These are phyloP conservation scores for Chloroceryle inda DNA, from an alignment of 2,797 vertebrate species.

Conservation along the genomic window DNA sequence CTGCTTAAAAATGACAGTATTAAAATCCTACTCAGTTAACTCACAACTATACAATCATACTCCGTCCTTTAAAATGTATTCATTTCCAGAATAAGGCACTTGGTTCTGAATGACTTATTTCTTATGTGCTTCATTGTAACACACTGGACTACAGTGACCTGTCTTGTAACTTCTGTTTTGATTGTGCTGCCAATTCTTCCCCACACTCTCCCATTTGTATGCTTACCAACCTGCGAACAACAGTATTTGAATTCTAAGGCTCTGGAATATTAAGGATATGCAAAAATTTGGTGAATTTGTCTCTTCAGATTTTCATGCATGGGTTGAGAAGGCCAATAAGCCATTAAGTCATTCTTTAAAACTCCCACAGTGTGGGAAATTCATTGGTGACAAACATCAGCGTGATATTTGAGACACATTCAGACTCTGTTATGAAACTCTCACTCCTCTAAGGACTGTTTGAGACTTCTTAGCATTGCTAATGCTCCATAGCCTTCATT, in stretches of 20 bases:
- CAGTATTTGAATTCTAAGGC: conserved; percentile 13
- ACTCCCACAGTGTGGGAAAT: conserved; percentile 62
- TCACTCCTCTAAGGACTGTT: neutral
- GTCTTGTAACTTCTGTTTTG: neutral
- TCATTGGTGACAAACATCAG: conserved; percentile 47
- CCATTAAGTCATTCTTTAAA: conserved; percentile 64
- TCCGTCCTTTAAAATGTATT: neutral
- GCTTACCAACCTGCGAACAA: neutral
- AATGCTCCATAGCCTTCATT: conserved; percentile 31
- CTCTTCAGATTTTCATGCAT: conserved; percentile 27
- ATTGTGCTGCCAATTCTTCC: neutral
- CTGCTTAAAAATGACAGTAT: neutral
- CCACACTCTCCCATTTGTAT: neutral
- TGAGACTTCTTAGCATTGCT: conserved; percentile 43
- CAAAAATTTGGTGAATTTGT: conserved; percentile 36
- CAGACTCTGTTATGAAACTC: conserved; percentile 28
- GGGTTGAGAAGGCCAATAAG: conserved; percentile 58
- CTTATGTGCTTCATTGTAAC: neutral
- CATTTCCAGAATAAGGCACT: neutral
- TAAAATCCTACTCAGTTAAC: neutral
- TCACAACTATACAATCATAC: neutral
- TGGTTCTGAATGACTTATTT: neutral
- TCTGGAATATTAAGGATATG: conserved; percentile 32
- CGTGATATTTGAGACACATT: conserved; percentile 48
- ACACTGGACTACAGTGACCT: neutral